phyloP scores from a whole-genome alignment of 2,113 vertebrate genomes.

The Bufo bufo region DNA sequence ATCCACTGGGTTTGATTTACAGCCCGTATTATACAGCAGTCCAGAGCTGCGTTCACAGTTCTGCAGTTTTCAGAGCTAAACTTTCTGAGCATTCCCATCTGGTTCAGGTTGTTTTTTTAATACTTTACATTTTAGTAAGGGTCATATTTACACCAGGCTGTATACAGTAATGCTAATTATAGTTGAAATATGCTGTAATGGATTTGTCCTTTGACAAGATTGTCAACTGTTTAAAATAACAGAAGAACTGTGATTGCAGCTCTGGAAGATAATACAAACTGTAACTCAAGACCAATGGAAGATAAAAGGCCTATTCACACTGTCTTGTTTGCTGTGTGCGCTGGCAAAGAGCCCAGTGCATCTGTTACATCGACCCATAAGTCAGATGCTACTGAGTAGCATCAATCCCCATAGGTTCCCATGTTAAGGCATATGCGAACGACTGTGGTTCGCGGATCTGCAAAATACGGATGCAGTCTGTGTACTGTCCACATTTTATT shows the following conservation, averaged over 20 bases:
- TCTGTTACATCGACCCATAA: too few relatives aligned
- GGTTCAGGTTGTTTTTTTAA: neutral
- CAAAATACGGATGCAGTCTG: too few relatives aligned
- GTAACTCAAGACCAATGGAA: neutral
- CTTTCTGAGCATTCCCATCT: neutral
- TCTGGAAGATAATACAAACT: too few relatives aligned
- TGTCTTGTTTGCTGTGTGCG: too few relatives aligned
- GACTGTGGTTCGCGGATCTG: too few relatives aligned
- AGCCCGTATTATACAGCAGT: neutral
- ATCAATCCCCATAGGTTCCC: too few relatives aligned
- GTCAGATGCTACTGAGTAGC: too few relatives aligned
- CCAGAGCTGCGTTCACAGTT: neutral
- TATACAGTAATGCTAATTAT: neutral
- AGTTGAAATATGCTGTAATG: too few relatives aligned
- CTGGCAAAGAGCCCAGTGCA: too few relatives aligned
- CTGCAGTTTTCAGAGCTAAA: neutral
- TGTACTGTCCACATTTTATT: too few relatives aligned
- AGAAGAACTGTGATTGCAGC: neutral
- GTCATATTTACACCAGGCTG: neutral
- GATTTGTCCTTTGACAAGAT: neutral
- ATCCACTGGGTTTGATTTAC: neutral
- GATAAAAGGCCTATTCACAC: neutral
- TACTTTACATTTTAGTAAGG: neutral
- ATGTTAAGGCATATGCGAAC: too few relatives aligned
- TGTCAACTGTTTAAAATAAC: neutral